Evolutionary conservation across 1,140 invertebrate species (phyloP), one percentile per base, ranked within the genome.

Genomic region (Coelopa frigida): DNA sequence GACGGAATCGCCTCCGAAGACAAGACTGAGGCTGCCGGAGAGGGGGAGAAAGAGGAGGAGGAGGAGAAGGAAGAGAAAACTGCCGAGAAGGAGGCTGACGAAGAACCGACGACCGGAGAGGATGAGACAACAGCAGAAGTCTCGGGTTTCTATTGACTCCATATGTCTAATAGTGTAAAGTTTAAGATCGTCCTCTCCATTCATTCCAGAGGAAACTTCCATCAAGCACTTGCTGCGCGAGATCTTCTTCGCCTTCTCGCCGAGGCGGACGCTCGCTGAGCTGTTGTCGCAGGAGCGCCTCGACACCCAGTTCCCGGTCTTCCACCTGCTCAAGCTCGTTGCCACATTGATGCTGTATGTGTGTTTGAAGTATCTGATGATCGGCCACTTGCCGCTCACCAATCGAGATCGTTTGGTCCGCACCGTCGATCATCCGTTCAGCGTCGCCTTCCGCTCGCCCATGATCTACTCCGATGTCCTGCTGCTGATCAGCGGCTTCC

Each of bases 381-480:
- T 78, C 2, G 74, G 73, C 10, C 72, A 74, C 44, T 73, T 75
- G 47, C 79, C 81, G 3, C 78, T 76, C 52, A 74, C 73, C 15
- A 83, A 84, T 68, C 73, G 81, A 49, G 59, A 75, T 39, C 72
- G 65, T 52, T 64, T 83, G 18, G 78, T 78, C 24, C 77, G 80
- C 73, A 76, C 78, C n/a, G 71, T 78, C 20, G 77, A 77, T 48
- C 71, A 73, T 46, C 74, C 77, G 0, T 49, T 76, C 7, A 80
- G 76, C 56, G 72, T 76, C 3, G 53, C 78, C 52, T 69, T 79
- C 29, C 73, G 82, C 49, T 72, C 74, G 22, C 78, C 79, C 0
- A 65, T 80, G 59, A 72, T 82, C 44, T 81, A 79, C 60, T 80
- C 79, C 4, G 82, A 83, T 57, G 72, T 77, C 29, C 79, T 83